Evolutionary conservation across 2,888 invertebrate species (phyloP).

Genomic region (Scrobipalpa costella): DNA sequence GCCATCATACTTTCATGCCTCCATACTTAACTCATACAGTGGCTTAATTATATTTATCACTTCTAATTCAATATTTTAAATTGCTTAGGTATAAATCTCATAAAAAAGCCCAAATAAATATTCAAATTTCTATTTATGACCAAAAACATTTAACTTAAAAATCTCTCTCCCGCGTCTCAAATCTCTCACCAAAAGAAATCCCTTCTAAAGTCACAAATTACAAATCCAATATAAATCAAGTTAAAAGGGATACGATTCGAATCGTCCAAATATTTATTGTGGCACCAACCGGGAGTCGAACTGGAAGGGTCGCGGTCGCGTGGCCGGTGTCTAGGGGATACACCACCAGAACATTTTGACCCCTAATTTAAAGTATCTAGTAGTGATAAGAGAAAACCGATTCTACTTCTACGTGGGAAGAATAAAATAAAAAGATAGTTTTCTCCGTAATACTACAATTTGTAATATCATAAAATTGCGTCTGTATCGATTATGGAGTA

Average conservation of each 20-base stretch:
- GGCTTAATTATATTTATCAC: too few relatives aligned
- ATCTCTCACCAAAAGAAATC: neutral
- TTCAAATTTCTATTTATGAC: too few relatives aligned
- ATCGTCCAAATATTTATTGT: conserved; percentile 74
- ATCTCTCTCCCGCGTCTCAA: neutral
- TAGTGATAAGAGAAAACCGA: neutral
- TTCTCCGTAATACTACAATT: too few relatives aligned
- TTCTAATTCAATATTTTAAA: too few relatives aligned
- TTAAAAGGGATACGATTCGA: conserved; percentile 50
- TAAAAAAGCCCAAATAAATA: too few relatives aligned
- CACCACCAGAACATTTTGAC: conserved; percentile 45
- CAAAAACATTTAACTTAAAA: neutral
- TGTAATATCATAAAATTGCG: too few relatives aligned
- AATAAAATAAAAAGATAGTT: neutral
- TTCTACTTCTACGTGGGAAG: neutral
- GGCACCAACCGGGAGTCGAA: conserved; percentile 48
- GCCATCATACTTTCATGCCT: too few relatives aligned
- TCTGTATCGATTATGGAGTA: too few relatives aligned
- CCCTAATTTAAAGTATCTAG: conserved; percentile 30
- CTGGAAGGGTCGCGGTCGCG: conserved; percentile 69
- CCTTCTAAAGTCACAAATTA: conserved; percentile 15
- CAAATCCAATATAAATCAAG: conserved; percentile 43
- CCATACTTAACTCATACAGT: too few relatives aligned
- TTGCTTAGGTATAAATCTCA: too few relatives aligned
- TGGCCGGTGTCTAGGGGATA: conserved; percentile 56